Percentiles rank a stretch among this genome's conserved stretches.
Evolutionary conservation across 2,113 vertebrate species (phyloP).

Genomic region (Ceyx margarethae): DNA sequence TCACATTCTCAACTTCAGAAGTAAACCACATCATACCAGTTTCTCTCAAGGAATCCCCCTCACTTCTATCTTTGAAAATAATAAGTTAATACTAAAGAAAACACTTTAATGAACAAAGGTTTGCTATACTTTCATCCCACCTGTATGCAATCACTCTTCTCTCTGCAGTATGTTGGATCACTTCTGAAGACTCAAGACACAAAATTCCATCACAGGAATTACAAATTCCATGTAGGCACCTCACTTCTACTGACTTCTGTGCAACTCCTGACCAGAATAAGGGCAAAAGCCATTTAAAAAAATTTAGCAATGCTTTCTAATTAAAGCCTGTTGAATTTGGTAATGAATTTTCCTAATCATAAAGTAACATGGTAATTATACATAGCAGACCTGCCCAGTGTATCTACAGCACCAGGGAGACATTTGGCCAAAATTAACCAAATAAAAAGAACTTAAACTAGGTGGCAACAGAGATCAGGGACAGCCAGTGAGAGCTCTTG

Average conservation of each 20-base stretch:
- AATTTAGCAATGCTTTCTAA: neutral
- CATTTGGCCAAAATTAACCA: neutral
- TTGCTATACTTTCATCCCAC: neutral
- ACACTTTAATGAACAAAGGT: neutral
- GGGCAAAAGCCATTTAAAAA: neutral
- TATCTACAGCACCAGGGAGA: neutral
- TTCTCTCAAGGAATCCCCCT: neutral
- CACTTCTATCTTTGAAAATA: neutral
- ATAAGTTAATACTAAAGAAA: neutral
- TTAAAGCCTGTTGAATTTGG: neutral
- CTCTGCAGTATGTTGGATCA: neutral
- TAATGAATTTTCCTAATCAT: neutral
- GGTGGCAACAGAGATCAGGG: neutral
- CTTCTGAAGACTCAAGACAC: neutral
- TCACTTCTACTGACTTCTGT: neutral
- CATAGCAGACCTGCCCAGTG: neutral
- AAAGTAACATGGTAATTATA: neutral
- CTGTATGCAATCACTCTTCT: accelerated
- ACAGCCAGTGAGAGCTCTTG: neutral
- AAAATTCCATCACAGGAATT: neutral
- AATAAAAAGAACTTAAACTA: neutral
- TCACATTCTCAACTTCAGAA: neutral
- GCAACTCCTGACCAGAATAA: neutral
- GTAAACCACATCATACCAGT: neutral
- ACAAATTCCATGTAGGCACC: neutral